Evolutionary conservation across 37 sponge, comb jelly and placozoan species (phyloP).

Genomic region (Crambe crambe): DNA sequence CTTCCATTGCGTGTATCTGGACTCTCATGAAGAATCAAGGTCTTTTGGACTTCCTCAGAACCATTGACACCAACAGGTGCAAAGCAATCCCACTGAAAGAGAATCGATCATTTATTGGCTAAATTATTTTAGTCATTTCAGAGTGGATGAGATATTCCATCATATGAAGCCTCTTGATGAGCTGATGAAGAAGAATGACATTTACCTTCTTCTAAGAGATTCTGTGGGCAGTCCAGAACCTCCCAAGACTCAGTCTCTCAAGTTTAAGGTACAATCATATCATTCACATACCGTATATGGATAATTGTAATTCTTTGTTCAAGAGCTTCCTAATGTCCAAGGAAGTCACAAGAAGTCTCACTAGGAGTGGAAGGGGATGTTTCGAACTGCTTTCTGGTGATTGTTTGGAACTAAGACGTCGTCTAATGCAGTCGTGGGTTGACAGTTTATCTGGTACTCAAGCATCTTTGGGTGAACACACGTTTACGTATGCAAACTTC

Average conservation of each 20-base stretch:
- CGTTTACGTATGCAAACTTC: no score
- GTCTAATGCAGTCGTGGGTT: not conserved
- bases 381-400: not conserved
- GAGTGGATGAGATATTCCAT: not conserved
- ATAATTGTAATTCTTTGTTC: not conserved
- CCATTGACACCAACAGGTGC: not conserved
- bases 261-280: conserved; percentile 3
- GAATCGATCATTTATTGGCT: not conserved
- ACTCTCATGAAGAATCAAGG: not conserved
- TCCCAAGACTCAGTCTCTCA: not conserved
- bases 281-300: not conserved
- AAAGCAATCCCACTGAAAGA: not conserved
- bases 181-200: not conserved
- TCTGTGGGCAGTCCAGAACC: not conserved
- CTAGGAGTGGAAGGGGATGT: no score
- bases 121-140: not conserved
- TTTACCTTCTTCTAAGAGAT: not conserved
- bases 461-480: no score
- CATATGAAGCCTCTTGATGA: conserved; percentile 10
- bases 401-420: not conserved
- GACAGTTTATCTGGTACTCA: not conserved
- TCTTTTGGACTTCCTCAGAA: not conserved
- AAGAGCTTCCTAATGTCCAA: no score
- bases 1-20: conserved; percentile 14
- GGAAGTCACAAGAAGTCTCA: no score